Percentiles rank a stretch among this genome's conserved stretches.
phyloP scores from a whole-genome alignment of 2,113 vertebrate genomes.

The Pandion haliaetus region DNA sequence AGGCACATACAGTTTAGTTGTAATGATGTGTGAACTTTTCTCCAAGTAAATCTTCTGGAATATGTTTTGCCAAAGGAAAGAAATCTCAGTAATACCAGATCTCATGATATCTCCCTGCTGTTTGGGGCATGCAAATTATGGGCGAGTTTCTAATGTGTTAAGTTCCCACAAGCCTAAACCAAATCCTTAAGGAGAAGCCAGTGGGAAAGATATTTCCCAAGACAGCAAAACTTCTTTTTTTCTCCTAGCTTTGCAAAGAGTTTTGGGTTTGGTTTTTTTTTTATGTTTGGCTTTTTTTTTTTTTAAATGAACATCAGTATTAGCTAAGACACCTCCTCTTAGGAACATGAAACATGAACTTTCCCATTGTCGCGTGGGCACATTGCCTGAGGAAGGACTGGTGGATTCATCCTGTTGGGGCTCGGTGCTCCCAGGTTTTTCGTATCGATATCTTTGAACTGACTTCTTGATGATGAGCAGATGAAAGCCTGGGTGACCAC shows the following conservation, averaged over 20 bases:
- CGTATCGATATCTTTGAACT: neutral
- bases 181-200: constrained; percentile 35
- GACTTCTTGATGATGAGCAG: neutral
- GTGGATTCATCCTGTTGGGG: neutral
- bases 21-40: constrained; percentile 40
- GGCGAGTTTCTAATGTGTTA: constrained; percentile 17
- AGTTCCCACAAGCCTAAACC: constrained; percentile 52
- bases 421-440: neutral
- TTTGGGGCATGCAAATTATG: constrained; percentile 58
- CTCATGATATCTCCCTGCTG: constrained; percentile 44
- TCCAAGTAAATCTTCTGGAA: constrained; percentile 29
- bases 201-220: constrained; percentile 45
- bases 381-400: neutral
- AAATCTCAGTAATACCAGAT: constrained; percentile 34
- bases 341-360: neutral
- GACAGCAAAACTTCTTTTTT: neutral
- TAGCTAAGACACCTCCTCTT: neutral
- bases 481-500: neutral
- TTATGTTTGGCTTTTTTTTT: neutral
- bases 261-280: neutral
- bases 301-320: neutral
- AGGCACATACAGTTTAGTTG: neutral
- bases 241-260: neutral
- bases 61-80: constrained; percentile 56
- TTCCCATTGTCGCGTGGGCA: neutral